phyloP scores from a whole-genome alignment of 1,140 invertebrate species.

The Littorina saxatilis region DNA sequence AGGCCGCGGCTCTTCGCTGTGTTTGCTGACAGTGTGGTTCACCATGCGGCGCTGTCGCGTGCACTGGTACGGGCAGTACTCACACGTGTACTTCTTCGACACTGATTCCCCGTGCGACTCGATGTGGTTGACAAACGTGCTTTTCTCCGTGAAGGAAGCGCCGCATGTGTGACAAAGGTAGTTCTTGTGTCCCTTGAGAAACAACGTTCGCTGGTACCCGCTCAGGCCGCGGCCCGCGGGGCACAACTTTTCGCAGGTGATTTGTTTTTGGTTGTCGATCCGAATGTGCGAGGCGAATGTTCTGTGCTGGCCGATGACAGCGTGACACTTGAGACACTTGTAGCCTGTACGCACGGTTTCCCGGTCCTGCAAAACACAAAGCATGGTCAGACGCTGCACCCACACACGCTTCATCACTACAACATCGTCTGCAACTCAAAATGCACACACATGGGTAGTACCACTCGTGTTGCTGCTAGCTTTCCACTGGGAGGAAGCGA shows the following conservation, averaged over 20 bases:
- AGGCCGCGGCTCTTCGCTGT: not conserved
- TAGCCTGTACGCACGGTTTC: not conserved
- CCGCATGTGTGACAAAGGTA: conserved; percentile 29
- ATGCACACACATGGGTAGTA: too few relatives aligned
- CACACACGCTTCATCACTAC: too few relatives aligned
- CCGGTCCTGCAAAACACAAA: not conserved
- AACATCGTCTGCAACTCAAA: too few relatives aligned
- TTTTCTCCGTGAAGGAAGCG: not conserved
- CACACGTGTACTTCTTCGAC: not conserved
- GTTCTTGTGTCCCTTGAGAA: conserved; percentile 7
- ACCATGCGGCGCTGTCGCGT: not conserved
- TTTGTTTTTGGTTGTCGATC: not conserved
- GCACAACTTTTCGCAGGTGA: conserved; percentile 2
- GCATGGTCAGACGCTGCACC: too few relatives aligned
- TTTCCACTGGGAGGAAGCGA: too few relatives aligned
- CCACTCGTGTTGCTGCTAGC: too few relatives aligned
- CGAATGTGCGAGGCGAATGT: conserved; percentile 8
- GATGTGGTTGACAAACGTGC: not conserved
- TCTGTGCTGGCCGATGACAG: not conserved
- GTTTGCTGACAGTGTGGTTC: not conserved
- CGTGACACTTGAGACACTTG: not conserved
- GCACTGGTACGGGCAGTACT: not conserved
- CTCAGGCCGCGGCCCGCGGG: not conserved
- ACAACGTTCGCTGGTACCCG: not conserved
- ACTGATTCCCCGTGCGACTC: not conserved